Base-by-base conservation (phyloP, 2,888 invertebrate genomes). In the Pammene aurita region DNA sequence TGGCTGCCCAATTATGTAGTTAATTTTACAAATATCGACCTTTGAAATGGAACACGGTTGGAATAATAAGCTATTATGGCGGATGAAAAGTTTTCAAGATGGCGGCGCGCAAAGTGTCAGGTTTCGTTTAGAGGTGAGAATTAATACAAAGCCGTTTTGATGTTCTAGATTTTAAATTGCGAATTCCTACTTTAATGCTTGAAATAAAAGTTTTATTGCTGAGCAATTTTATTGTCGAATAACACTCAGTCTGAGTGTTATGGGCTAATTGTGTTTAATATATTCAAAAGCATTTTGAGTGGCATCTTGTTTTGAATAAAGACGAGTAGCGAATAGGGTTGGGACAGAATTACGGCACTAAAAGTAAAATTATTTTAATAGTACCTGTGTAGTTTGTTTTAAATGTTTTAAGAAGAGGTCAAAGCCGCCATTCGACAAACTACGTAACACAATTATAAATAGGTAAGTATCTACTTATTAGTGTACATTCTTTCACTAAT, bases 1-100 rank as follows among this genome's bases (percentile, higher is more conserved):
- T 83, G 88, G 87, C 83, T 91, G 86, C 90, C 91, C 92, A 92
- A 92, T 92, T 92, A 92, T 92, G 90, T 91, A 92, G 92, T 92
- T 92, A 92, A 92, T 92, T 90, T 90, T 84, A 81, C 89, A 89
- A 92, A 91, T 90, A 90, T 89, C 66, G 72, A 84, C 84, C 86
- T 82, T 88, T 88, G 90, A 89, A 90, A 91, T 88, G 84, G 84
- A 83, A 90, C 88, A 90, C 91, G 85, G 78, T 79, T 80, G 75
- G 81, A 85, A 92, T 91, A 92, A 92, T 92, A 90, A 91, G 90
- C 90, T 78, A 89, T 91, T 89, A 89, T 88, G 78, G 71, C 14
- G 9, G 46, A 65, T 69, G 71, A 70, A 72, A 73, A 72, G 72
- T 75, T 75, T 67, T 58, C 65, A 67, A 71, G 73, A 74, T 72